phyloP scores from a whole-genome alignment of 2,113 vertebrate species.

The Phaethornis superciliosus region DNA sequence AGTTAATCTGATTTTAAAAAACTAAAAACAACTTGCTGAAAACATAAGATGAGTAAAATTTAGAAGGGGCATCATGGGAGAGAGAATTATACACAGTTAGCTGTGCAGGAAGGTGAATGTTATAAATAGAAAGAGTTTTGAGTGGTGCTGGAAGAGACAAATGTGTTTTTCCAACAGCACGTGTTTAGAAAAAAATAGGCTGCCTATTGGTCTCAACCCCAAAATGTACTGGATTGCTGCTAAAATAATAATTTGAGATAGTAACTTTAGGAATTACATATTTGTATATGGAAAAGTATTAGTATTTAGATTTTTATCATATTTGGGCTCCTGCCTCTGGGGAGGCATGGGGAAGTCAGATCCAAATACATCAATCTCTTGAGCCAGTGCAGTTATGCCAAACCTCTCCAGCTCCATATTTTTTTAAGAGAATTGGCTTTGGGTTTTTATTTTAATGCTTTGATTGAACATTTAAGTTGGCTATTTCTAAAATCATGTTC shows the following conservation, averaged over 20 bases:
- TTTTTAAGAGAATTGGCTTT: background rate
- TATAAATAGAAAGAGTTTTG: slow-evolving; percentile 24
- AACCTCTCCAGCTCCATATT: background rate
- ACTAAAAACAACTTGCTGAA: background rate
- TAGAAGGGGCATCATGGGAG: background rate
- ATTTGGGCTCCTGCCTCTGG: background rate
- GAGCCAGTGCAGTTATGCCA: background rate
- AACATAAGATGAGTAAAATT: background rate
- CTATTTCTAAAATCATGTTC: background rate
- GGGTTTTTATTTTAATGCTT: background rate
- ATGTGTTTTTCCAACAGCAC: background rate
- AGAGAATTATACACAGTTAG: background rate
- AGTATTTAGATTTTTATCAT: background rate
- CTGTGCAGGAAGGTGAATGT: background rate
- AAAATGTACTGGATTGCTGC: background rate
- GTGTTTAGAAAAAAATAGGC: background rate
- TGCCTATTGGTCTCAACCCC: background rate
- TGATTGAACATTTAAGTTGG: background rate
- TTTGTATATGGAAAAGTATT: background rate
- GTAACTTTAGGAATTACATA: background rate
- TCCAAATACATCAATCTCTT: background rate
- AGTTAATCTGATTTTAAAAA: background rate
- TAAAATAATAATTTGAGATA: background rate
- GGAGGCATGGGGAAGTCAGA: accelerated
- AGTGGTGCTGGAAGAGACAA: background rate